A percentile compares a stretch with the other conserved stretches of the same genome.
These are phyloP conservation scores for Lipophrys pholis DNA, from an alignment of 2,113 vertebrate genomes.

Conservation along the genomic window DNA sequence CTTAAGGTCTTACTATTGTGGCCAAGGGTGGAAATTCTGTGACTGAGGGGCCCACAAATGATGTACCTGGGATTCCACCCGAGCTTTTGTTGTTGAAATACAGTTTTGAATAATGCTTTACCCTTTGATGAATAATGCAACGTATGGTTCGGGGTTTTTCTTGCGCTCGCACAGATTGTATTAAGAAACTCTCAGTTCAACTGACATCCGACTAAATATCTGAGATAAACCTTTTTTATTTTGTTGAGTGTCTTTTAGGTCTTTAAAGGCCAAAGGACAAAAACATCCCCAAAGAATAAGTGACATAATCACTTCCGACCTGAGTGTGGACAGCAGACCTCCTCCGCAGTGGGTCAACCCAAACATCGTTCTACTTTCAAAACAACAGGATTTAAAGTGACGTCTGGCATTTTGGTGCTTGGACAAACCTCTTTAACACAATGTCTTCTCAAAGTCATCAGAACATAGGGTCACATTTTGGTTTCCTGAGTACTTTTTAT, in stretches of 20 bases:
- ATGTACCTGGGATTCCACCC: no score
- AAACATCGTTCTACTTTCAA: conserved; percentile 1
- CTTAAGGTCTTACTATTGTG: no score
- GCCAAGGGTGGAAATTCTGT: no score
- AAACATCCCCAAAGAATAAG: not conserved
- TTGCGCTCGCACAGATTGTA: no score
- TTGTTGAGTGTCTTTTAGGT: not conserved
- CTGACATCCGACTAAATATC: not conserved
- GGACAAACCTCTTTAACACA: not conserved
- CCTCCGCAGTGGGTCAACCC: not conserved
- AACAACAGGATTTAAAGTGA: conserved; percentile 33
- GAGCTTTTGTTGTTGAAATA: no score
- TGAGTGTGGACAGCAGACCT: conserved; percentile 4
- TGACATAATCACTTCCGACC: conserved; percentile 39
- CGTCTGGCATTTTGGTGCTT: conserved; percentile 53
- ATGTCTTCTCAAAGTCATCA: conserved; percentile 3
- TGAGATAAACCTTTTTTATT: not conserved
- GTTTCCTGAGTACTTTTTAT: not conserved
- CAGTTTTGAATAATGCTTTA: no score
- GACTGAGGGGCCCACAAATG: no score
- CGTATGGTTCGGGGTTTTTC: no score
- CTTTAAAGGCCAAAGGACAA: not conserved
- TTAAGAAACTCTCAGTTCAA: not conserved
- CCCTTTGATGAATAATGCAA: no score
- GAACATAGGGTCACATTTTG: conserved; percentile 1